Percentiles rank a stretch among this genome's conserved stretches.
Evolutionary conservation across 2,888 invertebrate species (phyloP).

Genomic region (Leptopilina drosophilae): DNA sequence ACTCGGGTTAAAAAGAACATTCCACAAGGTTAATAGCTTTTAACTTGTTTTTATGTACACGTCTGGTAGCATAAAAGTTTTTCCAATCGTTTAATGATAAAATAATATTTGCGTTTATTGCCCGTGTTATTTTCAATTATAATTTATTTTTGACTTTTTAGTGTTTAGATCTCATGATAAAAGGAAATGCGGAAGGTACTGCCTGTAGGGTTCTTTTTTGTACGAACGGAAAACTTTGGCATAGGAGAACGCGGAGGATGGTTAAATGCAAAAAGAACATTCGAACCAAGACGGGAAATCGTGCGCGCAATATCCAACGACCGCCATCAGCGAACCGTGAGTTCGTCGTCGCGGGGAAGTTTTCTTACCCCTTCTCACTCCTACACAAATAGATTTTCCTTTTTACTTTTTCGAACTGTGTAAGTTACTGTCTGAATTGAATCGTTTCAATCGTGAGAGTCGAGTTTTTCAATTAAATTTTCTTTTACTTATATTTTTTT

Average conservation of each 20-base stretch:
- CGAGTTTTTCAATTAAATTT: conserved; percentile 54
- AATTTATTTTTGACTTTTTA: background rate
- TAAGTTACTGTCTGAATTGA: conserved; percentile 37
- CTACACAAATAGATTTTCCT: conserved; percentile 25
- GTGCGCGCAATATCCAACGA: conserved; percentile 63
- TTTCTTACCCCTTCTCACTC: conserved; percentile 37
- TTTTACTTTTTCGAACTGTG: conserved; percentile 22
- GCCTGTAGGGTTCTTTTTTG: conserved; percentile 34
- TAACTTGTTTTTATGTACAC: too few species aligned
- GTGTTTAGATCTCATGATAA: conserved; percentile 32
- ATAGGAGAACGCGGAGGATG: conserved; percentile 46
- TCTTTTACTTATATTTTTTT: background rate
- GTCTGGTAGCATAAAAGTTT: background rate
- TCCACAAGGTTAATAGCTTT: too few species aligned
- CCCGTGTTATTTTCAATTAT: background rate
- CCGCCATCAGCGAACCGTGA: conserved; percentile 52
- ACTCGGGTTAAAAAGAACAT: too few species aligned
- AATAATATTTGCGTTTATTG: background rate
- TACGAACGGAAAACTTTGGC: conserved; percentile 48
- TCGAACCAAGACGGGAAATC: conserved; percentile 60
- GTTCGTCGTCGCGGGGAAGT: conserved; percentile 43
- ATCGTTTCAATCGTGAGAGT: conserved; percentile 33
- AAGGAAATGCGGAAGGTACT: background rate
- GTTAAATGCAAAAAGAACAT: conserved; percentile 50
- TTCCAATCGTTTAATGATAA: background rate